phyloP scores from a whole-genome alignment of 1,140 invertebrate genomes.

The Lepidotrigona ventralis region DNA sequence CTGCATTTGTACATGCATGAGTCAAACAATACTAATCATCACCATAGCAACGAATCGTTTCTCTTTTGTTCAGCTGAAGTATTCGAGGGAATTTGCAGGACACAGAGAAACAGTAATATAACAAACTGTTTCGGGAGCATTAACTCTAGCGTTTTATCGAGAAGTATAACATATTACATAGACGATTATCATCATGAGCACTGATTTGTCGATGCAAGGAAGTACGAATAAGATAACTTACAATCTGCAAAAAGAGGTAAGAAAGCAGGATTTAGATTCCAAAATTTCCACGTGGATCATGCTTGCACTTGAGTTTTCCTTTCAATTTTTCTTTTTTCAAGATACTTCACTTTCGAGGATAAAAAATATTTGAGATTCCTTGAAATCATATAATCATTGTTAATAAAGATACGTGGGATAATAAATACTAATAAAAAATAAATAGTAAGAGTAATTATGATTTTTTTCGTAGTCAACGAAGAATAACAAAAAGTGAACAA shows the following conservation, averaged over 20 bases:
- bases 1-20: not conserved
- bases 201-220: conserved; percentile 51
- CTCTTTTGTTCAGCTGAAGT: not conserved
- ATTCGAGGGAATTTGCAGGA: accelerated
- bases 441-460: too few species aligned
- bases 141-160: too few species aligned
- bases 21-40: conserved; percentile 3
- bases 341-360: accelerated
- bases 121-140: too few species aligned
- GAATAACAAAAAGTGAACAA: too few species aligned
- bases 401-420: too few species aligned
- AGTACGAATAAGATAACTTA: conserved; percentile 24
- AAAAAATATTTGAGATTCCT: too few species aligned
- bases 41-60: conserved; percentile 36
- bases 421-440: too few species aligned
- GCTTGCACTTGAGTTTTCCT: accelerated
- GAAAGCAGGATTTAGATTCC: not conserved
- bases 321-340: not conserved
- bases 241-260: conserved; percentile 63
- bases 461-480: too few species aligned
- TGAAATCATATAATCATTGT: too few species aligned
- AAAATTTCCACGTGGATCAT: accelerated
- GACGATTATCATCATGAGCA: conserved; percentile 23
- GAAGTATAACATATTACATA: not conserved
- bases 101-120: not conserved